Conservation (phyloP, 2,888 invertebrate species). For the Ectemnius lituratus region DNA sequence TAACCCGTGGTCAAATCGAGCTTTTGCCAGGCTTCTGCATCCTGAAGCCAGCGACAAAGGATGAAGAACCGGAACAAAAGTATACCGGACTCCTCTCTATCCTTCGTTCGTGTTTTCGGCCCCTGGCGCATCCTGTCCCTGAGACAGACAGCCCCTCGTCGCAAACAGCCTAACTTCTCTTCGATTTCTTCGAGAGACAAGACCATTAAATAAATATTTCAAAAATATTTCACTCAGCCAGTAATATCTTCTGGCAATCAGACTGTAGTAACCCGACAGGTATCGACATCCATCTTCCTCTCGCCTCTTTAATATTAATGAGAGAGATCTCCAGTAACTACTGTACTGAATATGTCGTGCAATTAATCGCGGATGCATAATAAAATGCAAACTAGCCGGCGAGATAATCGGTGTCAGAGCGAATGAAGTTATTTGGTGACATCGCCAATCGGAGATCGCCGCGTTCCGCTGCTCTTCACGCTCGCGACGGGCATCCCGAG, state of each 20-base stretch:
- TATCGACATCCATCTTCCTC: too few species aligned
- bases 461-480: slow-evolving; percentile 16
- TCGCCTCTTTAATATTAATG: not conserved
- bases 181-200: not conserved
- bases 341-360: not conserved
- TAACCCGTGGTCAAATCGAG: slow-evolving; percentile 74
- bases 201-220: too few species aligned
- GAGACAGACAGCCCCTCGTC: not conserved
- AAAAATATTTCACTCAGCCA: too few species aligned
- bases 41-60: slow-evolving; percentile 69
- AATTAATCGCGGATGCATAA: not conserved
- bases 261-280: too few species aligned
- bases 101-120: slow-evolving; percentile 17
- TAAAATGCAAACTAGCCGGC: not conserved
- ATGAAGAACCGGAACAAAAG: slow-evolving; percentile 66
- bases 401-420: not conserved
- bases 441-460: slow-evolving; percentile 18
- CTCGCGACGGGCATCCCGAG: too few species aligned
- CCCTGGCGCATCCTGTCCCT: slow-evolving; percentile 57
- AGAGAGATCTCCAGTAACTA: not conserved
- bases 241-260: too few species aligned
- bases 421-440: slow-evolving; percentile 58
- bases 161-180: not conserved
- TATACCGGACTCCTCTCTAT: slow-evolving; percentile 55
- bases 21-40: slow-evolving; percentile 77